Conservation (phyloP, 1,140 invertebrate genomes). For the Euwallacea fornicatus region DNA sequence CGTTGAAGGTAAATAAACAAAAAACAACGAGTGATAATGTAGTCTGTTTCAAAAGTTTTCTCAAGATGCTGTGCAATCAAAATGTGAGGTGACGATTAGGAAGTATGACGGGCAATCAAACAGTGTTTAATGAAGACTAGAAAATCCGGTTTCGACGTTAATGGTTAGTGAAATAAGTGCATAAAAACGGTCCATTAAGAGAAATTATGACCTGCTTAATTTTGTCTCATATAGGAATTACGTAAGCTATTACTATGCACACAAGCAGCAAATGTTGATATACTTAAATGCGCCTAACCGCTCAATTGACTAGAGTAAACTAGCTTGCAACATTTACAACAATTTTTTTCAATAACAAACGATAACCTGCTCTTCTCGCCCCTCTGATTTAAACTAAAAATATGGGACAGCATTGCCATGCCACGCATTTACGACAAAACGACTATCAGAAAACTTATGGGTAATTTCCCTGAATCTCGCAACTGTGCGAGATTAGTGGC, state of each 20-base stretch:
- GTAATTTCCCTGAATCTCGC: too few species aligned
- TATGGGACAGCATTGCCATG: not conserved
- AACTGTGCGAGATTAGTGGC: too few species aligned
- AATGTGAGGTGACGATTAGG: not conserved
- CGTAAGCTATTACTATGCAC: too few species aligned
- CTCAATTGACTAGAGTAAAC: too few species aligned
- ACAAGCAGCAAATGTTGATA: too few species aligned
- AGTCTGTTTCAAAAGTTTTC: not conserved
- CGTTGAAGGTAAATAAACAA: not conserved
- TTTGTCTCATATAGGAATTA: too few species aligned
- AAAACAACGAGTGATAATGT: not conserved
- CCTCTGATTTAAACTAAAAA: not conserved
- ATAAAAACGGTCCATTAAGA: too few species aligned
- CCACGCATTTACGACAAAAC: not conserved
- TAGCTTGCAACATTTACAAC: not conserved
- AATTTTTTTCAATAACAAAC: not conserved
- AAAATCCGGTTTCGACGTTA: too few species aligned
- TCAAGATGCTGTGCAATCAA: not conserved
- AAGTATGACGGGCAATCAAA: not conserved
- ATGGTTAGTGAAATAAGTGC: too few species aligned
- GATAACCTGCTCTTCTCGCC: not conserved
- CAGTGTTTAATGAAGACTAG: too few species aligned
- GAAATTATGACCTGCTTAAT: too few species aligned
- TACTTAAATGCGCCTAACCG: too few species aligned
- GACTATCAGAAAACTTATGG: not conserved